Base-by-base conservation (phyloP, 2,888 invertebrate genomes). In the Lomographa bimaculata region DNA sequence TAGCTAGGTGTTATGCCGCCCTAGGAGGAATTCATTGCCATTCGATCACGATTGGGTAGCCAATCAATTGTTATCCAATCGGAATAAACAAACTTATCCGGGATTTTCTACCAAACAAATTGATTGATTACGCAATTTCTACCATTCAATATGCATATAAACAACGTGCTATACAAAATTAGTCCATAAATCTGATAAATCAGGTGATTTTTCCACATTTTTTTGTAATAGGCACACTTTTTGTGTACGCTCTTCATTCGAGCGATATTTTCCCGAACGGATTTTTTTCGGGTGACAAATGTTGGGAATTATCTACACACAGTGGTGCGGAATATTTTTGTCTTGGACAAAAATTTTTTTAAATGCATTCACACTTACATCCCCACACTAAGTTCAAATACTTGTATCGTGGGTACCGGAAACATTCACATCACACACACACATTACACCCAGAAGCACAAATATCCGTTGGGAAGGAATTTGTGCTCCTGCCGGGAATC, bases 261-360 rank as follows among this genome's bases (percentile, higher is more conserved):
- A 51, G 46, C 50, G 50, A 33, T 47, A 59, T 60, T 62, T 57
- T 59, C 46, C 46, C 25, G 16, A 34, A 27, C 47, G 50, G 57
- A 55, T 63, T 57, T 53, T 41, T 41, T 39, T n/a, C 50, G 50
- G 42, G 50, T 63, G 64, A 65, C 61, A 61, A 65, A 65, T 65
- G 65, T 50, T 49, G 43, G 46, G 65, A 60, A 62, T 65, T 65
- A 58, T 50, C 32, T 33, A 10, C 21, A 44, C 57, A 54, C 48
- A 47, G 58, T 54, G 62, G 33, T 4, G 5, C 20, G 12, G n/a
- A 11, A 7, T 3, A 5, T 23, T 10, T 3, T 30, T 12, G 5
- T 12, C n/a, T 10, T 3, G 17, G 20, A 1, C 29, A 11, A 19
- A 19, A 29, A 19, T 7, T 1, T 11, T 7, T n/a, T n/a, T n/a